phyloP scores from a whole-genome alignment of 2,797 vertebrate species.

The Sebastolobus altivelis region DNA sequence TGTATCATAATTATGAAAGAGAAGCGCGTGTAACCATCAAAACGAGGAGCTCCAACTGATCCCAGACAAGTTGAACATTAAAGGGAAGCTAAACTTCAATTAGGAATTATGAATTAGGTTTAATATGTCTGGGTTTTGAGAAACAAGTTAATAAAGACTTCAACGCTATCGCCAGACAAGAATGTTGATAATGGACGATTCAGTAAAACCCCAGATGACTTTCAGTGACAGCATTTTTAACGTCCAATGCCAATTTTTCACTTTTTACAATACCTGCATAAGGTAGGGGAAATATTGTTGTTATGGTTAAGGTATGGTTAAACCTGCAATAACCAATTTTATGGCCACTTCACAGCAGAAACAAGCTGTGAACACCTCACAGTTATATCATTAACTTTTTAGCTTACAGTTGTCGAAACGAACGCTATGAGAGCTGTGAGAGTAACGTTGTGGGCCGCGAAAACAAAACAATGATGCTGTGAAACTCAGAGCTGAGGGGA shows the following conservation, averaged over 20 bases:
- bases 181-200: not conserved
- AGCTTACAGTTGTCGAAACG: not conserved
- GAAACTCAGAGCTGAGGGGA: not conserved
- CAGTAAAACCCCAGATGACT: not conserved
- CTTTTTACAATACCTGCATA: not conserved
- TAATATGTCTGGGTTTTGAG: not conserved
- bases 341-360: not conserved
- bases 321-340: not conserved
- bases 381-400: not conserved
- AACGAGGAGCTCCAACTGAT: not conserved
- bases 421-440: not conserved
- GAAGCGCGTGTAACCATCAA: not conserved
- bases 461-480: not conserved
- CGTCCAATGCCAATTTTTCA: not conserved
- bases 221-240: not conserved
- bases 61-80: not conserved
- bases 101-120: slow-evolving; percentile 1
- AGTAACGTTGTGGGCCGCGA: no score
- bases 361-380: rapidly evolving
- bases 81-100: not conserved
- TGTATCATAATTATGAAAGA: slow-evolving; percentile 6
- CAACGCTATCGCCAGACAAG: not conserved
- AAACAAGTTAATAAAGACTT: not conserved
- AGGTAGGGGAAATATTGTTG: not conserved
- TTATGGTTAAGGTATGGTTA: not conserved